Conservation (phyloP, 2,797 vertebrate species). For the Melanotaenia trifasciata region DNA sequence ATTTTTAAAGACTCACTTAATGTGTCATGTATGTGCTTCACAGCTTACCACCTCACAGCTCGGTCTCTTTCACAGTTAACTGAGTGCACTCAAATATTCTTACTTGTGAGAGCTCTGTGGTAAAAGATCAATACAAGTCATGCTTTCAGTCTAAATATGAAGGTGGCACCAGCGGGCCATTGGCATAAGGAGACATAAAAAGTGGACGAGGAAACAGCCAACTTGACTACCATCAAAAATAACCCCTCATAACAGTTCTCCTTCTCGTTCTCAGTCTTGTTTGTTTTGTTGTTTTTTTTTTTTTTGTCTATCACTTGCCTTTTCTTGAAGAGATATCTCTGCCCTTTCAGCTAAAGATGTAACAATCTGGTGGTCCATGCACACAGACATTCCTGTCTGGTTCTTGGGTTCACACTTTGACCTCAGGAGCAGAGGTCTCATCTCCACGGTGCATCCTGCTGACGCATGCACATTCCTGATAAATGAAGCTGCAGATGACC, state of each 20-base stretch:
- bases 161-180: background rate
- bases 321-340: constrained; percentile 1
- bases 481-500: constrained; percentile 24
- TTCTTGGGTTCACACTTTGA: constrained; percentile 51
- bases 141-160: constrained; percentile 1
- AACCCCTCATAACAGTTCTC: background rate
- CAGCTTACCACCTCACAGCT: constrained; percentile 27
- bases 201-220: background rate
- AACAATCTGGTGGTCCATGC: background rate
- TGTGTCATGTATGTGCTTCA: constrained; percentile 33
- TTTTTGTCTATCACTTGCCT: background rate
- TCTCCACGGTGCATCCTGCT: constrained; percentile 37
- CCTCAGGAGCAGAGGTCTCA: constrained; percentile 34
- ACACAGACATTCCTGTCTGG: constrained; percentile 14
- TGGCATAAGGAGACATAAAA: background rate
- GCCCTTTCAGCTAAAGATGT: constrained; percentile 8
- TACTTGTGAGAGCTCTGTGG: background rate
- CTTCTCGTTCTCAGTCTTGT: background rate
- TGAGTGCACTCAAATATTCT: constrained; percentile 2
- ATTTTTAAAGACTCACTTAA: constrained; percentile 37
- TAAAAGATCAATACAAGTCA: constrained; percentile 6
- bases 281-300: background rate
- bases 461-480: constrained; percentile 54
- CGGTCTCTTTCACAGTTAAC: constrained; percentile 18
- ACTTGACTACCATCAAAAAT: background rate